Percentiles rank a stretch among this genome's conserved stretches.
These are phyloP conservation scores for Mythimna loreyi DNA, from an alignment of 2,888 invertebrate genomes.

Conservation along the genomic window DNA sequence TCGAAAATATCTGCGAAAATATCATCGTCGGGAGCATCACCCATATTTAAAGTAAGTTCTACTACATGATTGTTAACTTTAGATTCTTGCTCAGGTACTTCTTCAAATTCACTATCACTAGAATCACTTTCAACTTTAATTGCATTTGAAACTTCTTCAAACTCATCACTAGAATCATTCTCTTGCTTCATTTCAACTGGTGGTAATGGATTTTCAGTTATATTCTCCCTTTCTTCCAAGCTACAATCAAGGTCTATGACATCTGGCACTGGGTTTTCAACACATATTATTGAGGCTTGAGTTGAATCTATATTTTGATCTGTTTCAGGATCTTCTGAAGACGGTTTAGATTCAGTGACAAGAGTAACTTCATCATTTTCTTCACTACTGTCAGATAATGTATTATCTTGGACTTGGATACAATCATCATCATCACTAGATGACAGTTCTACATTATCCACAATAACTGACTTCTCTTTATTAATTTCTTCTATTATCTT, in stretches of 20 bases:
- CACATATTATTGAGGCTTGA: constrained; percentile 76
- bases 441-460: constrained; percentile 78
- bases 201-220: constrained; percentile 4
- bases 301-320: constrained; percentile 66
- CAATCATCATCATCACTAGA: constrained; percentile 85
- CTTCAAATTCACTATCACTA: constrained; percentile 89
- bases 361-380: constrained; percentile 50
- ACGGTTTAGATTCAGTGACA: constrained; percentile 42
- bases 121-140: constrained; percentile 71
- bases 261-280: constrained; percentile 74
- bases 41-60: constrained; percentile 84
- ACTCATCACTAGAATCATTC: constrained; percentile 41
- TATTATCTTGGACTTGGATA: constrained; percentile 67
- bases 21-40: constrained; percentile 88
- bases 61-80: constrained; percentile 80
- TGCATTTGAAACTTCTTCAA: constrained; percentile 37
- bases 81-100: constrained; percentile 83
- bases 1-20: constrained; percentile 94
- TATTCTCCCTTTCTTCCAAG: constrained; percentile 66
- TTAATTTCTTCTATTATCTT: constrained; percentile 82
- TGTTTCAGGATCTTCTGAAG: constrained; percentile 31
- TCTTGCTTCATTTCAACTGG: constrained; percentile 42
- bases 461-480: constrained; percentile 79
- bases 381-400: constrained; percentile 69
- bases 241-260: constrained; percentile 78